A percentile compares a stretch with the other conserved stretches of the same genome.
Conservation (phyloP, 2,888 invertebrate species). For the Octonoba sinensis region DNA sequence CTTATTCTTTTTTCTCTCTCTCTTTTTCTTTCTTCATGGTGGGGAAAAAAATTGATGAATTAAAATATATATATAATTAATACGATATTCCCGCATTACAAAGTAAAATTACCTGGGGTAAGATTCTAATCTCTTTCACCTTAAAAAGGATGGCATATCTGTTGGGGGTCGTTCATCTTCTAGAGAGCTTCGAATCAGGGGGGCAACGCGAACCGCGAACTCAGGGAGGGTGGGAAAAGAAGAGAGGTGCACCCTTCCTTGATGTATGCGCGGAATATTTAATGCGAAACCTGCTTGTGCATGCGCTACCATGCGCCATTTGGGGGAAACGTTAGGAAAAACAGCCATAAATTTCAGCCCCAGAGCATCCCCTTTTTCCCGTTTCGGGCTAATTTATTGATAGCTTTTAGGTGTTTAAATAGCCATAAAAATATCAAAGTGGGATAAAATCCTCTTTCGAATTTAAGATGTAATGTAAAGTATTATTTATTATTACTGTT, state of each 20-base stretch:
- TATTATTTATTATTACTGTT: too few species aligned
- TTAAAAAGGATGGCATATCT: slow-evolving; percentile 52
- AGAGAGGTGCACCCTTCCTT: slow-evolving; percentile 13
- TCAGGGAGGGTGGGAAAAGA: slow-evolving; percentile 6
- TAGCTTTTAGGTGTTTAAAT: slow-evolving; percentile 57
- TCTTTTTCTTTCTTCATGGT: too few species aligned
- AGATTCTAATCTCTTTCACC: slow-evolving; percentile 50
- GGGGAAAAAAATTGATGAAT: not conserved
- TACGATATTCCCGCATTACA: not conserved
- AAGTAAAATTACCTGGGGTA: slow-evolving; percentile 34
- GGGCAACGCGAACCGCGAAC: not conserved
- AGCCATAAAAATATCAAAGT: slow-evolving; percentile 38
- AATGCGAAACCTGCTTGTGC: slow-evolving; percentile 56
- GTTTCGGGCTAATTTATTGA: slow-evolving; percentile 37
- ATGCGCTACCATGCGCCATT: slow-evolving; percentile 41
- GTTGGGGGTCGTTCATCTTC: slow-evolving; percentile 50
- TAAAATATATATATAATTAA: slow-evolving; percentile 45
- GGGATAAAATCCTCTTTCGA: too few species aligned
- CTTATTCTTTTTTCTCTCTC: too few species aligned
- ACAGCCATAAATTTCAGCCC: slow-evolving; percentile 43
- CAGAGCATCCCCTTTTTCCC: slow-evolving; percentile 44
- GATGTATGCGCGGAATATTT: slow-evolving; percentile 61
- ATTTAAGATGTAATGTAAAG: too few species aligned
- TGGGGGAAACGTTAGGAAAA: slow-evolving; percentile 28
- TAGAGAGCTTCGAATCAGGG: not conserved